A percentile compares a stretch with the other conserved stretches of the same genome.
phyloP scores from a whole-genome alignment of 2,888 invertebrate genomes.

The Hydraecia micacea region DNA sequence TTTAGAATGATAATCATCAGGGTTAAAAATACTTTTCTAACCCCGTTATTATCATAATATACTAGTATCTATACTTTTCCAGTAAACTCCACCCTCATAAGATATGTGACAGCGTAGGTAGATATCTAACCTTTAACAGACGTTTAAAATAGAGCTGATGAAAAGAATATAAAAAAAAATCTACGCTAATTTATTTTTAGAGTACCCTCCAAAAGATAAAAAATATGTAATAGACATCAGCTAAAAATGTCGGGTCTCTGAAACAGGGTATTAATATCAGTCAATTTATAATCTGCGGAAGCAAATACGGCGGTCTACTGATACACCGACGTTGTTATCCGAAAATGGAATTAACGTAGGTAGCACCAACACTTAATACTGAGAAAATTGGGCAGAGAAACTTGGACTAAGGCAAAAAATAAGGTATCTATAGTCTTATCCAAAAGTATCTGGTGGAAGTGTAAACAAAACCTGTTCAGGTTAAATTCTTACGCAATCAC shows the following conservation, averaged over 20 bases:
- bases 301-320: conserved; percentile 1
- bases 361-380: background rate
- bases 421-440: background rate
- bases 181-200: background rate
- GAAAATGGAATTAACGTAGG: background rate
- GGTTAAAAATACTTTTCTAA: conserved; percentile 1
- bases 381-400: background rate
- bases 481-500: background rate
- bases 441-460: background rate
- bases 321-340: background rate
- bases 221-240: too few relatives aligned
- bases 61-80: background rate
- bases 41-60: too few relatives aligned
- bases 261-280: conserved; percentile 6
- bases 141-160: background rate
- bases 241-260: background rate
- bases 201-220: background rate
- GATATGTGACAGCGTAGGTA: background rate
- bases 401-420: background rate
- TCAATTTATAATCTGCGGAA: background rate
- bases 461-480: background rate
- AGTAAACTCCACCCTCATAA: background rate
- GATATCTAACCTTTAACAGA: background rate
- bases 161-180: too few relatives aligned
- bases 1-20: background rate